These are phyloP conservation scores for Ochotona curzoniae DNA, from an alignment of 2,113 vertebrate species.

Conservation along the genomic window DNA sequence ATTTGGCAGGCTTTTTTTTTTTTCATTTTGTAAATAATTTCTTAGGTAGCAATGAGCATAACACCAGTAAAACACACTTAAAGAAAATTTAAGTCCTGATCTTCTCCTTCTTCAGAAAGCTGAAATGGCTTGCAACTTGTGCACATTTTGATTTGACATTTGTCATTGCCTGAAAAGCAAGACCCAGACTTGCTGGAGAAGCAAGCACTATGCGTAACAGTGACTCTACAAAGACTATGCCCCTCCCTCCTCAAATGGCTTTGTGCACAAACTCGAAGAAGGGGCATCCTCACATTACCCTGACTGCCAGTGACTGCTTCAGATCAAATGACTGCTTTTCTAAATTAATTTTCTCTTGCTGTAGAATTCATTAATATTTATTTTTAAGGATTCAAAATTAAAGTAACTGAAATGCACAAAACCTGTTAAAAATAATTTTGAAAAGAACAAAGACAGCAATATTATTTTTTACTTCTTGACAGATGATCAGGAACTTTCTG, in stretches of 20 bases:
- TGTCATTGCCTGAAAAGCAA: not conserved
- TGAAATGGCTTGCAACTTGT: not conserved
- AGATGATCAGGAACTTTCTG: not conserved
- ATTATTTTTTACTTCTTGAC: conserved; percentile 32
- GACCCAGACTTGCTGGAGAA: conserved; percentile 11
- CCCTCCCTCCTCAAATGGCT: not conserved
- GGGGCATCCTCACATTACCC: not conserved
- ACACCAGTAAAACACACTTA: not conserved
- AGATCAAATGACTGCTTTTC: conserved; percentile 38
- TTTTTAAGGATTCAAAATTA: not conserved
- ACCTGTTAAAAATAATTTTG: conserved; percentile 40
- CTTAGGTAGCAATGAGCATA: not conserved
- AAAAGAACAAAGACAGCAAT: not conserved
- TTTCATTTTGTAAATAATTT: conserved; percentile 27
- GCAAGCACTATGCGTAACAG: not conserved
- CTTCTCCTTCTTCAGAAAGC: conserved; percentile 38
- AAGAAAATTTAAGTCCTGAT: conserved; percentile 32
- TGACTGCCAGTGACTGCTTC: conserved; percentile 40
- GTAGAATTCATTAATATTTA: conserved; percentile 44
- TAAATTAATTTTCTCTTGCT: conserved; percentile 34
- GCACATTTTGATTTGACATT: not conserved
- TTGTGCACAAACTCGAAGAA: not conserved
- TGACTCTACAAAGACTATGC: not conserved
- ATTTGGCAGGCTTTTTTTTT: not conserved
- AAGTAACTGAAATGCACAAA: not conserved